These are phyloP conservation scores for Spilarctia lutea DNA, from an alignment of 2,888 invertebrate species.

Conservation along the genomic window DNA sequence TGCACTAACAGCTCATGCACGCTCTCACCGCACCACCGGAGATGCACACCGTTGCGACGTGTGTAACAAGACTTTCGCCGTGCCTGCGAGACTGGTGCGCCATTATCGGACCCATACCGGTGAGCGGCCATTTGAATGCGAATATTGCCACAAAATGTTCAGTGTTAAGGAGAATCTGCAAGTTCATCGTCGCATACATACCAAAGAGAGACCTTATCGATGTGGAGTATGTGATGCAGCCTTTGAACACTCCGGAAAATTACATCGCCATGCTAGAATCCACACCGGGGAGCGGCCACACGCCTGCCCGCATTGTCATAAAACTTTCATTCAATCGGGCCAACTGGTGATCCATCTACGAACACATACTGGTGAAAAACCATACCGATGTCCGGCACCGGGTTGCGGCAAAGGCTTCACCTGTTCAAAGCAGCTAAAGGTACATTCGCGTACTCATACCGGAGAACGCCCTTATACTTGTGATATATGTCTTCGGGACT, in stretches of 20 bases:
- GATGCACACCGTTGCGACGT: conserved; percentile 96
- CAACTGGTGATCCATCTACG: conserved; percentile 96
- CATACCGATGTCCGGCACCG: conserved; percentile 92
- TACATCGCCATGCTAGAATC: conserved; percentile 96
- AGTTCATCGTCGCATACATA: conserved; percentile 95
- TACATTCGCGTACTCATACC: conserved; percentile 96
- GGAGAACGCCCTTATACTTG: conserved; percentile 97
- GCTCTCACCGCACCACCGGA: conserved; percentile 75
- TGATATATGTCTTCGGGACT: conserved; percentile 96
- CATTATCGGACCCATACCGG: conserved; percentile 97
- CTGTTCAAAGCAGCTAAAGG: conserved; percentile 96
- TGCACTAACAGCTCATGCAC: conserved; percentile 91
- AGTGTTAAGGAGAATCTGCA: conserved; percentile 97
- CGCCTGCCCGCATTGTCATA: conserved; percentile 94
- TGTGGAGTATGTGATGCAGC: conserved; percentile 95
- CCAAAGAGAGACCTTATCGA: conserved; percentile 96
- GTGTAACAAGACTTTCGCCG: conserved; percentile 96
- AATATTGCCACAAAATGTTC: conserved; percentile 96
- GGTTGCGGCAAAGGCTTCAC: conserved; percentile 97
- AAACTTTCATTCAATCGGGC: conserved; percentile 96
- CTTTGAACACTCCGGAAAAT: conserved; percentile 96
- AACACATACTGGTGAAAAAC: conserved; percentile 96
- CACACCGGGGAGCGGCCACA: conserved; percentile 97
- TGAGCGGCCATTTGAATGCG: conserved; percentile 96
- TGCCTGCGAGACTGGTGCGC: conserved; percentile 93